Percentiles rank a stretch among this genome's conserved stretches.
These are phyloP conservation scores for Cotesia chilonis DNA, from an alignment of 1,140 invertebrate genomes.

Conservation along the genomic window DNA sequence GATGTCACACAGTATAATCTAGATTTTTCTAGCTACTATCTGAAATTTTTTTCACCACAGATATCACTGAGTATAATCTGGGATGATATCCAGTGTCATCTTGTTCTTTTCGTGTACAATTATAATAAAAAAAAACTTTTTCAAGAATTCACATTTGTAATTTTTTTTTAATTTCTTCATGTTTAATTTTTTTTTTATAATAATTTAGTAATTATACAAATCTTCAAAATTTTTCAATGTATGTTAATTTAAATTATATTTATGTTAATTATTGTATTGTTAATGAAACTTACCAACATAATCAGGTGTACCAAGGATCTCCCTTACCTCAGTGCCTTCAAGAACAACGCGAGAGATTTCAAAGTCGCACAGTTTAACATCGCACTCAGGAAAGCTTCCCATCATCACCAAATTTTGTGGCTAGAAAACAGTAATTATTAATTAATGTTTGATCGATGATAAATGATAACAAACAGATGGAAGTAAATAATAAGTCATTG, in stretches of 20 bases:
- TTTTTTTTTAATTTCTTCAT: too few species aligned
- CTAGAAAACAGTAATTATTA: slow-evolving; percentile 61
- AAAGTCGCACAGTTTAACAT: slow-evolving; percentile 81
- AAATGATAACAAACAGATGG: too few species aligned
- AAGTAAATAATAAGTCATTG: slow-evolving; percentile 7
- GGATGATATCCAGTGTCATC: too few species aligned
- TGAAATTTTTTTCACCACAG: too few species aligned
- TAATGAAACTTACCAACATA: slow-evolving; percentile 75
- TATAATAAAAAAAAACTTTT: too few species aligned
- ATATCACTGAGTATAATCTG: too few species aligned
- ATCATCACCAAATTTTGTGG: slow-evolving; percentile 81
- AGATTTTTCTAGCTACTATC: too few species aligned
- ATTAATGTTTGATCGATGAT: slow-evolving; percentile 5
- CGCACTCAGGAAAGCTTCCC: slow-evolving; percentile 74
- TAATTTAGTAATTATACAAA: too few species aligned
- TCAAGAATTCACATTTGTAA: too few species aligned
- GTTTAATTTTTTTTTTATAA: too few species aligned
- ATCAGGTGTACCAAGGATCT: slow-evolving; percentile 82
- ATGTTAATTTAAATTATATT: not conserved
- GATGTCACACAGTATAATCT: too few species aligned
- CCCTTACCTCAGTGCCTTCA: slow-evolving; percentile 74
- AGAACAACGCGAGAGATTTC: slow-evolving; percentile 77
- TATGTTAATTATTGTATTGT: not conserved
- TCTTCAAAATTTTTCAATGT: not conserved
- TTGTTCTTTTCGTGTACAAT: too few species aligned